phyloP scores from a whole-genome alignment of 2,888 invertebrate genomes.

The Chymomyza procnemis region DNA sequence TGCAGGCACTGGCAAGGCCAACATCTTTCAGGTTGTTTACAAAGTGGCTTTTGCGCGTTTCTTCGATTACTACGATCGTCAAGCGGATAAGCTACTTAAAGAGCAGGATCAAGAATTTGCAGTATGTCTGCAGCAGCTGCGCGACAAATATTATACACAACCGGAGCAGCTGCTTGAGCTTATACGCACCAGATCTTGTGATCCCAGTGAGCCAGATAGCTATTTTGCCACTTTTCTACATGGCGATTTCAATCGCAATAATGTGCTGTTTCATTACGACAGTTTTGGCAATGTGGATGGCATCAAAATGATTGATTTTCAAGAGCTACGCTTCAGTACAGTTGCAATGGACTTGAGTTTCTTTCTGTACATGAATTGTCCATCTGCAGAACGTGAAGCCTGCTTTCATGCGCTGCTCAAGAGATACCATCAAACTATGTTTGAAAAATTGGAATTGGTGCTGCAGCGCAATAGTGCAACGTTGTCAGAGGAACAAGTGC shows the following conservation, averaged over 20 bases:
- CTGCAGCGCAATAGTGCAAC: slow-evolving; percentile 47
- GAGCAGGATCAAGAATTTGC: slow-evolving; percentile 25
- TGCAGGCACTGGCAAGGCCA: slow-evolving; percentile 38
- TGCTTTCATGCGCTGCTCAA: slow-evolving; percentile 65
- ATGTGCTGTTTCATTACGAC: slow-evolving; percentile 75
- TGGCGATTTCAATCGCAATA: slow-evolving; percentile 78
- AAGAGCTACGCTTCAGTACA: slow-evolving; percentile 75
- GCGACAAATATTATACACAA: slow-evolving; percentile 59
- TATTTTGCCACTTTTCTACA: slow-evolving; percentile 73
- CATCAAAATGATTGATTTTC: slow-evolving; percentile 77
- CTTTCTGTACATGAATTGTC: slow-evolving; percentile 76
- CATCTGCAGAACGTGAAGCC: slow-evolving; percentile 47
- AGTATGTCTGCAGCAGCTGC: slow-evolving; percentile 53
- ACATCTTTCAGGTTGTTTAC: slow-evolving; percentile 68
- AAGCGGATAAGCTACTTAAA: slow-evolving; percentile 33
- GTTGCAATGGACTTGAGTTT: slow-evolving; percentile 75
- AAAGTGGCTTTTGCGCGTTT: slow-evolving; percentile 74
- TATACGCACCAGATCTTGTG: slow-evolving; percentile 53
- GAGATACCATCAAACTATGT: slow-evolving; percentile 66
- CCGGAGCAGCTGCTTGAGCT: slow-evolving; percentile 70
- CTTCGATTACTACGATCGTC: slow-evolving; percentile 70
- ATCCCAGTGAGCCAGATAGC: slow-evolving; percentile 49
- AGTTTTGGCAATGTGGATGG: slow-evolving; percentile 45
- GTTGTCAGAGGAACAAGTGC: slow-evolving; percentile 32
- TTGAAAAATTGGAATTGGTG: slow-evolving; percentile 56